These are phyloP conservation scores for Sinodicranocentrus sp. DNA, from an alignment of 2,888 invertebrate species.

Conservation along the genomic window DNA sequence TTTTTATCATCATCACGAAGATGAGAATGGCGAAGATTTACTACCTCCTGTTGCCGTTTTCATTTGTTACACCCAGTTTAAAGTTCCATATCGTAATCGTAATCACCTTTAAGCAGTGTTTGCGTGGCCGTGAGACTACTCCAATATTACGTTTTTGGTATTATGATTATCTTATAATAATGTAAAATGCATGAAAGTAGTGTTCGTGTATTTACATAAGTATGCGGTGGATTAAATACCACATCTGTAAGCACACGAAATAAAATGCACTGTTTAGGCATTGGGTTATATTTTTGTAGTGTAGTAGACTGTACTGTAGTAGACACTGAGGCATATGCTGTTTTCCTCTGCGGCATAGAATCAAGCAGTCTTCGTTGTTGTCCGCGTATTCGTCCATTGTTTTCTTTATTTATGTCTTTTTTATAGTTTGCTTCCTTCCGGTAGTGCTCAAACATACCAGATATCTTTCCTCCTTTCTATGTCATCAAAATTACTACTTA, in stretches of 20 bases:
- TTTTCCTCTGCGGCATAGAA: no score
- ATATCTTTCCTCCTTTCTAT: constrained; percentile 1
- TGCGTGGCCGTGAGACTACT: constrained; percentile 20
- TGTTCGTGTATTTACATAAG: no score
- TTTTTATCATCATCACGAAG: constrained; percentile 41
- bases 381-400: constrained; percentile 45
- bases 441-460: not conserved
- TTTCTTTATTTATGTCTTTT: constrained; percentile 38
- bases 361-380: constrained; percentile 12
- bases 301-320: no score
- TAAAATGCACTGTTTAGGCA: no score
- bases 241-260: no score
- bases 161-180: constrained; percentile 25
- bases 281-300: no score
- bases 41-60: constrained; percentile 55
- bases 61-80: constrained; percentile 57
- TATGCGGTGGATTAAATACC: not conserved
- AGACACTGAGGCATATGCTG: no score
- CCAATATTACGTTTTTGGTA: constrained; percentile 6
- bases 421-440: constrained; percentile 63
- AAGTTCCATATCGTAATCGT: constrained; percentile 19
- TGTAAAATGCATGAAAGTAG: not conserved
- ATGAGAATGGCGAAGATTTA: constrained; percentile 59
- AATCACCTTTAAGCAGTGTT: not conserved
- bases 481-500: not conserved